phyloP scores from a whole-genome alignment of 2,113 vertebrate genomes.

The Oryzias woworae region DNA sequence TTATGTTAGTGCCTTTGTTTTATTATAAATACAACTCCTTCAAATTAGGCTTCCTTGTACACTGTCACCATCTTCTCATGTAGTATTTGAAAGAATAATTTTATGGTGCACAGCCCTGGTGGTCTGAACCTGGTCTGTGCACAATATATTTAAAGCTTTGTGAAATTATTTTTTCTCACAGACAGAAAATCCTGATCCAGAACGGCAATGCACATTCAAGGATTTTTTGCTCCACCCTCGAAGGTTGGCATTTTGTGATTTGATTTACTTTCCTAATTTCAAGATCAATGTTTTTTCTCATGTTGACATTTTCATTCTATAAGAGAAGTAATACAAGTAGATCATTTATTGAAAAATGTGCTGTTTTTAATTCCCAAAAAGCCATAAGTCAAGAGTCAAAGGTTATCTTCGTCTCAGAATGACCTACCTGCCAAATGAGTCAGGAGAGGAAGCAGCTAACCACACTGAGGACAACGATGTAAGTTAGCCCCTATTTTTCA shows the following conservation, averaged over 20 bases:
- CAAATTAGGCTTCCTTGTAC: conserved; percentile 21
- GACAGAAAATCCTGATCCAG: conserved; percentile 93
- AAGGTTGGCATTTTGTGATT: conserved; percentile 80
- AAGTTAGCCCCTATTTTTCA: conserved; percentile 37
- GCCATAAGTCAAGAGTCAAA: conserved; percentile 95
- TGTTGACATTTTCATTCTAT: conserved; percentile 4
- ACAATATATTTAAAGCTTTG: conserved; percentile 12
- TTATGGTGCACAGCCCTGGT: conserved; percentile 2
- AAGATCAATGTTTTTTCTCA: conserved; percentile 27
- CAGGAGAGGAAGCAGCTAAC: conserved; percentile 85
- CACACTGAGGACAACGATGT: conserved; percentile 90
- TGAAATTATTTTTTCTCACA: conserved; percentile 72
- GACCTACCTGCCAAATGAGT: conserved; percentile 92
- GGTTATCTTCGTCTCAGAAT: conserved; percentile 97
- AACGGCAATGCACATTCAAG: conserved; percentile 97
- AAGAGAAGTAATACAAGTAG: not conserved
- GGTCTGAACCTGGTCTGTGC: not conserved
- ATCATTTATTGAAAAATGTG: too few relatives aligned
- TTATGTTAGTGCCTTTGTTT: conserved; percentile 56
- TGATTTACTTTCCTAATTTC: conserved; percentile 38
- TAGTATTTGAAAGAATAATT: conserved; percentile 5
- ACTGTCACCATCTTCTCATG: conserved; percentile 20
- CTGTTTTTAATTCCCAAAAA: conserved; percentile 51
- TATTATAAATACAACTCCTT: conserved; percentile 54
- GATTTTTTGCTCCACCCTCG: conserved; percentile 97